These are phyloP conservation scores for Stercorarius parasiticus DNA, from an alignment of 2,113 vertebrate species.

Conservation along the genomic window DNA sequence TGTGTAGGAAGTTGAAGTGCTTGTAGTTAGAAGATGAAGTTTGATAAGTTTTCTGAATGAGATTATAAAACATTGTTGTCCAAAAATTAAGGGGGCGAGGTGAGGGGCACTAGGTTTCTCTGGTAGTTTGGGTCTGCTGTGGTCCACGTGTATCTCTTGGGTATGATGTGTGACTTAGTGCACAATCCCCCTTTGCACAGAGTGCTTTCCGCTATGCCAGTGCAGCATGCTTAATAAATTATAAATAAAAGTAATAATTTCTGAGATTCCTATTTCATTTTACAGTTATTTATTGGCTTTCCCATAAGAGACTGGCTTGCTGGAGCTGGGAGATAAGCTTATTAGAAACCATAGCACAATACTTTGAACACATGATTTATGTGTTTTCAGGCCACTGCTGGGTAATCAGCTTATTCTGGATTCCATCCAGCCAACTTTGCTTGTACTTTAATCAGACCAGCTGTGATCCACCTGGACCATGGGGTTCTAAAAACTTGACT, in stretches of 20 bases:
- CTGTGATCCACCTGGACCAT: neutral
- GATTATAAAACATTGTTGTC: neutral
- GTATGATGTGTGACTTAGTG: accelerated
- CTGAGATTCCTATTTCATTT: neutral
- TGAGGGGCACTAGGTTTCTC: neutral
- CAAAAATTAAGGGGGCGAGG: neutral
- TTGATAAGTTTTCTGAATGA: neutral
- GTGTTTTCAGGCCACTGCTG: neutral
- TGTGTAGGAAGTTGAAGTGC: neutral
- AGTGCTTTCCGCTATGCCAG: neutral
- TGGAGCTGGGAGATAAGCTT: neutral
- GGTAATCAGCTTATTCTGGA: constrained; percentile 15
- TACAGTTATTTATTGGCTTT: neutral
- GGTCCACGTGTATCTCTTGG: neutral
- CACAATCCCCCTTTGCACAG: neutral
- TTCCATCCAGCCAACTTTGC: neutral
- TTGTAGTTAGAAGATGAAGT: neutral
- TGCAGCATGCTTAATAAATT: neutral
- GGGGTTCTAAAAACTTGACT: neutral
- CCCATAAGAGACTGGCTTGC: neutral
- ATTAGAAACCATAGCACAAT: neutral
- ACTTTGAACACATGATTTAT: neutral
- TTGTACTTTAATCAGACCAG: neutral
- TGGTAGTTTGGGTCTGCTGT: neutral
- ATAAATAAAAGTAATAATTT: neutral